Evolutionary conservation across 35 echinoderm and acorn worm genomes (phyloP).

Genomic region (Lytechinus pictus): DNA sequence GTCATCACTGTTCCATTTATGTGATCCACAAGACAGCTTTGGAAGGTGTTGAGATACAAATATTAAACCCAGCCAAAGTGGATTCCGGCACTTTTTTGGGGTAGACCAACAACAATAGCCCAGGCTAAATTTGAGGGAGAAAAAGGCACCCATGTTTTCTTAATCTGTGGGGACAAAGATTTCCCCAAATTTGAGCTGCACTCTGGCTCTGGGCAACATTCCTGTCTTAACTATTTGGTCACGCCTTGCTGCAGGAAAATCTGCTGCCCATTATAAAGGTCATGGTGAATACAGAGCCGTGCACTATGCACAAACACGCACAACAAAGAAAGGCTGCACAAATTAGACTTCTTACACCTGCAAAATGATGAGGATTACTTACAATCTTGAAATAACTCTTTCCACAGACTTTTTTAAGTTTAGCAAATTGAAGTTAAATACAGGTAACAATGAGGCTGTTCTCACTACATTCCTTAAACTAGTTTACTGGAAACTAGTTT

Average conservation of each 20-base stretch:
- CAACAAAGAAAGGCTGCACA: constrained; percentile 43
- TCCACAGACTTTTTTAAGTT: neutral
- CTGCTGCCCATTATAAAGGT: constrained; percentile 55
- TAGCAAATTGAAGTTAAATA: no score
- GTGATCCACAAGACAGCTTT: constrained; percentile 19
- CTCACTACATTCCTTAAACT: no score
- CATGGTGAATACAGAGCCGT: constrained; percentile 25
- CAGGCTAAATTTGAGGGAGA: neutral
- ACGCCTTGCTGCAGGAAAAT: constrained; percentile 53
- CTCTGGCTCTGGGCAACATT: constrained; percentile 52
- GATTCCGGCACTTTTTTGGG: neutral
- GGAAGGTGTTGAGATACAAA: constrained; percentile 43
- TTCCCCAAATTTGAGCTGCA: constrained; percentile 38
- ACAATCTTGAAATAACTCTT: neutral
- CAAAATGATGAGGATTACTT: constrained; percentile 23
- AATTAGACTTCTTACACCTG: constrained; percentile 56
- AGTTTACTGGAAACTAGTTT: no score
- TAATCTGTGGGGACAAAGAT: constrained; percentile 47
- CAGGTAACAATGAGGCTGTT: no score
- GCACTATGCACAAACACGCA: constrained; percentile 22
- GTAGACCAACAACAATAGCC: constrained; percentile 37
- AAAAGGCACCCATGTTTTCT: constrained; percentile 30
- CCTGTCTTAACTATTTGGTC: constrained; percentile 54
- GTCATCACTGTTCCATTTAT: constrained; percentile 40
- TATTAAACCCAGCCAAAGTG: constrained; percentile 31